Evolutionary conservation across 2,113 vertebrate species (phyloP).

Genomic region (Rynchops niger): DNA sequence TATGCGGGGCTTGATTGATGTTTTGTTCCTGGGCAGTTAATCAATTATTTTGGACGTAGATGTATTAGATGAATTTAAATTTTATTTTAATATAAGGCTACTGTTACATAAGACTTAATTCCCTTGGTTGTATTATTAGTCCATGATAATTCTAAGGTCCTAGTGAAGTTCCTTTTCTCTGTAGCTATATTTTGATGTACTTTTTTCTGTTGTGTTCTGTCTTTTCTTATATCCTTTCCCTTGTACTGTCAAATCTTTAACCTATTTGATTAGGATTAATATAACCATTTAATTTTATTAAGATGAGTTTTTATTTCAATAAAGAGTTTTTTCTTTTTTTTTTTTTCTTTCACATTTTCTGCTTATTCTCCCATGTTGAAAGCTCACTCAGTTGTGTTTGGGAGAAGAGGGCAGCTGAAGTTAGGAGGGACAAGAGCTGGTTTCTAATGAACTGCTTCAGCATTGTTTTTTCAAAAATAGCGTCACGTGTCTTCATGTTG

Average conservation of each 20-base stretch:
- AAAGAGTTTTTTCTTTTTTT: neutral
- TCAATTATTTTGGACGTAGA: neutral
- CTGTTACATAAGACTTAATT: neutral
- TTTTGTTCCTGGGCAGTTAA: neutral
- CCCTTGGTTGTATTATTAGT: neutral
- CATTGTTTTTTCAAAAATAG: neutral
- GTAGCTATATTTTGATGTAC: neutral
- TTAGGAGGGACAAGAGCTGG: neutral
- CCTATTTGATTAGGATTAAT: neutral
- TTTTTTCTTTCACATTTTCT: neutral
- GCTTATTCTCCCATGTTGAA: neutral
- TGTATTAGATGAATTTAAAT: neutral
- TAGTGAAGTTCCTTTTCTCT: neutral
- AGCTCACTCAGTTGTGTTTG: neutral
- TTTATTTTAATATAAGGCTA: neutral
- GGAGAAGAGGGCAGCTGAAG: neutral
- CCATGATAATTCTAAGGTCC: fast-evolving
- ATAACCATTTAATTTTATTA: neutral
- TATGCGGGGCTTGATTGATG: neutral
- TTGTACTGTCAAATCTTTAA: neutral
- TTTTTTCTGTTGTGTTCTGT: neutral
- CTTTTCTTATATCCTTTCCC: neutral
- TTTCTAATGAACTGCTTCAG: neutral
- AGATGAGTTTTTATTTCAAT: neutral
- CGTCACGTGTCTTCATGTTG: neutral